Base-by-base conservation (phyloP, 53 echinoderm and acorn worm genomes). In the Apostichopus leukothele region DNA sequence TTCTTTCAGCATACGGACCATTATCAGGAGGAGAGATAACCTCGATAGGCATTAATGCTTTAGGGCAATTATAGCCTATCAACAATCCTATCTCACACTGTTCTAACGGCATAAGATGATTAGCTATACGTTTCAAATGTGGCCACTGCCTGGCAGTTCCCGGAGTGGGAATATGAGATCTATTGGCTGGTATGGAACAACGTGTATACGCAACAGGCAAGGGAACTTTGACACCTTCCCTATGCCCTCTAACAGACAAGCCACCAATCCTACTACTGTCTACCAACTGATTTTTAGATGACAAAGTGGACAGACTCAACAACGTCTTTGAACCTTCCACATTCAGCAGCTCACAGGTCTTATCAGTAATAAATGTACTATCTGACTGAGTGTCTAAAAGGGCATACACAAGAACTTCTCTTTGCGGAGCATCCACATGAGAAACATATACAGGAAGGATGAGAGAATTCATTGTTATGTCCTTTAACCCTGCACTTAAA, bases 321-420 rank as follows among this genome's bases (percentile, higher is more conserved):
- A 60, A 57, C 10, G 52, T 79, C 53, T 51, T 52, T 18, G 53
- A 23, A 16, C 52, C 11, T 50, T 79, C 52, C 10, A 79, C n/a
- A 0, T 23, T 23, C 4, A 83, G 21, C 5, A 83, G 57, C 0
- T 83, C 83, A 59, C 83, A 83, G n/a, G 83, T 60, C 0, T 22
- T 83, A 3, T 83, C 83, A 22, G 83, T 60, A 4, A 83, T 60
- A 83, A 59, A 83, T 55, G 83, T 83, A 4, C 57, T 83, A 11
- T 83, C 83, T 0, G 60, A 83, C 83, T 83, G 83, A 4, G 83
- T 83, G 26, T 83, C 83, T 25, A 55, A 0, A 4, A 83, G 9
- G 1, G 83, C 60, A 54, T 81, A 81, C 0, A 52, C 54, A 54
- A 81, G 57, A 19, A 81, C n/a, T 81, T 81, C 81, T 5, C 7